Evolutionary conservation across 30 jellyfish, hydroid and myxozoan genomes (phyloP).

Genomic region (Sanderia malayensis): DNA sequence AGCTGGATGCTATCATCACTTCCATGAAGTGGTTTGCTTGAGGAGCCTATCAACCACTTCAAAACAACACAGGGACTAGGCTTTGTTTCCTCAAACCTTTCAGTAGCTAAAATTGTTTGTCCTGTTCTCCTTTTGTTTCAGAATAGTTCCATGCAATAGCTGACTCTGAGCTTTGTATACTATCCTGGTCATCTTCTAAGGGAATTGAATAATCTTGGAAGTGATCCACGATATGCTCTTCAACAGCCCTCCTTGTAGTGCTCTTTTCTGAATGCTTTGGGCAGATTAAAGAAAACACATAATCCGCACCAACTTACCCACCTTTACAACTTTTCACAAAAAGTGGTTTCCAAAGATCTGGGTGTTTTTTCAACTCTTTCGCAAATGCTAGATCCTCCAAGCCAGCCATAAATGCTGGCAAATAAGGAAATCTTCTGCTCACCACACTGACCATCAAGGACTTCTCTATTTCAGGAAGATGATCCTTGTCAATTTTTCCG

Average conservation of each 20-base stretch:
- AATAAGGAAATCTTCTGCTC: neutral
- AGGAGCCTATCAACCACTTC: slow-evolving; percentile 1
- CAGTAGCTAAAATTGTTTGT: neutral
- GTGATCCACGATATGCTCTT: neutral
- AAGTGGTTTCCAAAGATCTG: neutral
- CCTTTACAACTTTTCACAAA: neutral
- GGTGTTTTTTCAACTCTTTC: slow-evolving; percentile 1
- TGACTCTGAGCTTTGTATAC: neutral
- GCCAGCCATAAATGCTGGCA: neutral
- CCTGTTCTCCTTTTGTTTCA: neutral
- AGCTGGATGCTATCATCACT: neutral
- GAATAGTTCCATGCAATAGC: neutral
- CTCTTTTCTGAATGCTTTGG: neutral
- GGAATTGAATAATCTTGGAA: neutral
- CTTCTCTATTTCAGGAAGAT: neutral
- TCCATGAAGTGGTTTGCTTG: neutral
- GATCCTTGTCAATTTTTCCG: neutral
- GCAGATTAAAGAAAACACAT: neutral
- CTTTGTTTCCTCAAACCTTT: neutral
- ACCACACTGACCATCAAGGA: slow-evolving; percentile 3
- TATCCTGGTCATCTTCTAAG: slow-evolving; percentile 3
- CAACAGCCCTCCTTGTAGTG: slow-evolving; percentile 4
- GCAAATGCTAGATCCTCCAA: neutral
- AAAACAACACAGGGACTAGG: neutral
- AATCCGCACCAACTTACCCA: neutral